Evolutionary conservation across 1,140 invertebrate species (phyloP).

Genomic region (Ceratosolen fusciceps): DNA sequence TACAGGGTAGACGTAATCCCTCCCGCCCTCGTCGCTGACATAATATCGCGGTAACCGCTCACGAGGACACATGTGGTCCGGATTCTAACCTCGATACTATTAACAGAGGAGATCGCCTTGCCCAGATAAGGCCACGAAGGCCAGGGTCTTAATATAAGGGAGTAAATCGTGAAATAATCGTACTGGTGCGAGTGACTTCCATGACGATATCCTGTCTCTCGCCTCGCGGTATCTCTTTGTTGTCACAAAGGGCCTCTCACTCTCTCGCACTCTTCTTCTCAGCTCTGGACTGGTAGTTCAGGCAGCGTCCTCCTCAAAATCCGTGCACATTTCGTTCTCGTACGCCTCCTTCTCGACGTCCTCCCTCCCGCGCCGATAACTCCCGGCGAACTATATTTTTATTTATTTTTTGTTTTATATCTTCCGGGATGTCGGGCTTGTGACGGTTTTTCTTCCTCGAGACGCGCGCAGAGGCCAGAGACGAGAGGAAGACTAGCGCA

Average conservation of each 20-base stretch:
- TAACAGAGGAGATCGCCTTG: no score
- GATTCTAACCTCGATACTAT: conserved; percentile 40
- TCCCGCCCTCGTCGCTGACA: no score
- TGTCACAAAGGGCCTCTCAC: neutral
- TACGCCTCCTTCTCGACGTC: neutral
- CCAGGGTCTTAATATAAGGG: no score
- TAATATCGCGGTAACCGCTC: conserved; percentile 9
- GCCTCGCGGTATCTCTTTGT: neutral
- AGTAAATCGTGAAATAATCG: conserved; percentile 43
- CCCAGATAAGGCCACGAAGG: no score
- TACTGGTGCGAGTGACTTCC: conserved; percentile 60
- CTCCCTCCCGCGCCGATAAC: neutral
- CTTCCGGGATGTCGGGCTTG: neutral
- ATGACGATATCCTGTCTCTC: conserved; percentile 43
- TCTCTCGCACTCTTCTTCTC: neutral
- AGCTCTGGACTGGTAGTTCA: no score
- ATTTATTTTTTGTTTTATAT: conserved; percentile 2
- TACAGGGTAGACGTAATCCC: no score
- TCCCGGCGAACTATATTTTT: no score
- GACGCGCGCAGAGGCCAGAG: neutral
- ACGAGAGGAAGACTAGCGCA: neutral
- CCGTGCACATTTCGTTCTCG: neutral
- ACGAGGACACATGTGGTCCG: conserved; percentile 16
- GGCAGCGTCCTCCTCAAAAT: neutral
- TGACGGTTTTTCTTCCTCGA: neutral